These are phyloP conservation scores for Aplochiton taeniatus DNA, from an alignment of 2,797 vertebrate species.

Conservation along the genomic window DNA sequence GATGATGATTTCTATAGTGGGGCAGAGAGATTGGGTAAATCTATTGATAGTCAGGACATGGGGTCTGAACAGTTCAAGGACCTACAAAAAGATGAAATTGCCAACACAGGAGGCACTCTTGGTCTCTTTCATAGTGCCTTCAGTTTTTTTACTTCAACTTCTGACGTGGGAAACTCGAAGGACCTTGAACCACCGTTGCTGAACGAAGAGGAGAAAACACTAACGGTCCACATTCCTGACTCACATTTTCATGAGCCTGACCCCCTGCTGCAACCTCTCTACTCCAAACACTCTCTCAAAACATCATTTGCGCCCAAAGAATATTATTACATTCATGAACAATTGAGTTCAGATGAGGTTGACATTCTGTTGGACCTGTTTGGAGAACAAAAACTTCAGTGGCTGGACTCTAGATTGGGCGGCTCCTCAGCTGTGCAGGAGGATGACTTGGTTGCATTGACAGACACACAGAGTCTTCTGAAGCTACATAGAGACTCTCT, in stretches of 20 bases:
- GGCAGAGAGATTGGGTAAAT: too few relatives aligned
- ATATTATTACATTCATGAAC: conserved; percentile 53
- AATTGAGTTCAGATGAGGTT: conserved; percentile 49
- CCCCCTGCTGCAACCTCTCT: conserved; percentile 11
- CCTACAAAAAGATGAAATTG: background rate
- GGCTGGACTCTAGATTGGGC: conserved; percentile 66
- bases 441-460: conserved; percentile 60
- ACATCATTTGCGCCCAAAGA: conserved; percentile 31
- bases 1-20: too few relatives aligned
- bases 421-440: conserved; percentile 28
- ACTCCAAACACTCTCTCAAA: conserved; percentile 21
- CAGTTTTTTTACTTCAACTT: conserved; percentile 35
- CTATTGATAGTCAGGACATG: background rate
- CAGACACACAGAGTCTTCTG: conserved; percentile 67
- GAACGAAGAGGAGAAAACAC: conserved; percentile 7
- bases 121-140: conserved; percentile 45
- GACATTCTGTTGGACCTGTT: conserved; percentile 57
- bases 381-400: conserved; percentile 66
- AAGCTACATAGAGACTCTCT: conserved; percentile 52
- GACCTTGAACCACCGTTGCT: conserved; percentile 4
- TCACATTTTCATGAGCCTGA: conserved; percentile 5
- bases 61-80: conserved; percentile 8
- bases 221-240: conserved; percentile 10
- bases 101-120: conserved; percentile 25
- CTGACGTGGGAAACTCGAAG: conserved; percentile 4